A percentile compares a stretch with the other conserved stretches of the same genome.
Evolutionary conservation across 2,113 vertebrate genomes (phyloP).

Genomic region (Lichenostomus cassidix): DNA sequence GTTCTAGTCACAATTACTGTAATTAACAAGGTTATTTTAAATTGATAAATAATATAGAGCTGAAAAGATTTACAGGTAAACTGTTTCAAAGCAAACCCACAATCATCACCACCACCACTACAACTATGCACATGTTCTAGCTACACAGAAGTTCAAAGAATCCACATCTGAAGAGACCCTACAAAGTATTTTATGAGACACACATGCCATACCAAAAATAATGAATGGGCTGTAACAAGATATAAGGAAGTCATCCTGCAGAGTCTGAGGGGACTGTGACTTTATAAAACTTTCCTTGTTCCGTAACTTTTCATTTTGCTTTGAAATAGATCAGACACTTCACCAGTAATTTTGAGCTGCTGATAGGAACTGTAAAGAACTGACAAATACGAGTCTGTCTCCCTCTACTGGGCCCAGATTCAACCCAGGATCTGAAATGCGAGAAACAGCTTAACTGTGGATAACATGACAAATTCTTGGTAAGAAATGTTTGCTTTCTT

Average conservation of each 20-base stretch:
- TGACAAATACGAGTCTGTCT: slow-evolving; percentile 22
- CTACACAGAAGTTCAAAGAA: slow-evolving; percentile 52
- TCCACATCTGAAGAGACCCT: slow-evolving; percentile 24
- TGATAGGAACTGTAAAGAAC: slow-evolving; percentile 22
- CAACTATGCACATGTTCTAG: neutral
- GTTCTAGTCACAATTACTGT: neutral
- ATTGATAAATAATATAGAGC: neutral
- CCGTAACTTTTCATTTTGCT: slow-evolving; percentile 19
- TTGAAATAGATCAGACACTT: slow-evolving; percentile 65
- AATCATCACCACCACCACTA: slow-evolving; percentile 8
- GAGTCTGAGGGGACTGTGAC: neutral
- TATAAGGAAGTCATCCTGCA: slow-evolving; percentile 44
- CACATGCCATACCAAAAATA: slow-evolving; percentile 49
- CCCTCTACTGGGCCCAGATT: slow-evolving; percentile 43
- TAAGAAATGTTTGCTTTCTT: neutral
- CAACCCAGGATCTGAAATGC: neutral
- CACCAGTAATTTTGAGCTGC: slow-evolving; percentile 35
- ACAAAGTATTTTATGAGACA: slow-evolving; percentile 42
- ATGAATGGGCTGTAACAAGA: slow-evolving; percentile 57
- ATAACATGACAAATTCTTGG: neutral
- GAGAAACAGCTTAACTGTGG: neutral
- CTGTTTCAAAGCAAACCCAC: neutral
- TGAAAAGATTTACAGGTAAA: neutral
- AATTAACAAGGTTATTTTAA: neutral
- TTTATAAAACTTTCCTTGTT: slow-evolving; percentile 59